A percentile compares a stretch with the other conserved stretches of the same genome.
These are phyloP conservation scores for Arion vulgaris DNA, from an alignment of 1,140 invertebrate genomes.

Conservation along the genomic window DNA sequence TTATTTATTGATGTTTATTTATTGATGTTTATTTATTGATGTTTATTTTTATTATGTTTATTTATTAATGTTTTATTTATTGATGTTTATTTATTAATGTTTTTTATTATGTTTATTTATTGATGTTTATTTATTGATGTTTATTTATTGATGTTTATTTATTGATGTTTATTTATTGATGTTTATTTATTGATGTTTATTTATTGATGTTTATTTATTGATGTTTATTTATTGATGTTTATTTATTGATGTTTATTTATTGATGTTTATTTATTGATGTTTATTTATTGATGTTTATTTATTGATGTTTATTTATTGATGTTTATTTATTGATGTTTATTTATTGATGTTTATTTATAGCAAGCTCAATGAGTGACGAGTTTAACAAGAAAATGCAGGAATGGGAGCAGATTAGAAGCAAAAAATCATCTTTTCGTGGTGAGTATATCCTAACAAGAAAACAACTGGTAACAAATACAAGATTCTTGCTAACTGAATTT, in stretches of 20 bases:
- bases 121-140: too few relatives aligned
- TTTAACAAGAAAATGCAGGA: conserved; percentile 91
- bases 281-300: not conserved
- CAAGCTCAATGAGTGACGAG: conserved; percentile 78
- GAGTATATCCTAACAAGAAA: too few relatives aligned
- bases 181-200: not conserved
- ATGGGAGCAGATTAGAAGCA: conserved; percentile 84
- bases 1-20: too few relatives aligned
- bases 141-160: too few relatives aligned
- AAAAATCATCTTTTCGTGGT: conserved; percentile 12
- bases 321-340: conserved; percentile 20
- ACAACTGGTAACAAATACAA: too few relatives aligned
- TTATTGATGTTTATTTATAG: conserved; percentile 37
- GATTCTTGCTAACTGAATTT: too few relatives aligned
- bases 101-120: too few relatives aligned
- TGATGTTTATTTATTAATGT: too few relatives aligned
- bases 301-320: not conserved
- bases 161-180: too few relatives aligned
- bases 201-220: conserved; percentile 22
- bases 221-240: conserved; percentile 23
- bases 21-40: too few relatives aligned
- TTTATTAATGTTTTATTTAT: too few relatives aligned
- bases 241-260: conserved; percentile 2
- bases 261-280: not conserved
- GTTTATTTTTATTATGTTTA: too few relatives aligned